Percentiles rank a stretch among this genome's conserved stretches.
Conservation (phyloP, 2,113 vertebrate species). For the Lonchura striata region DNA sequence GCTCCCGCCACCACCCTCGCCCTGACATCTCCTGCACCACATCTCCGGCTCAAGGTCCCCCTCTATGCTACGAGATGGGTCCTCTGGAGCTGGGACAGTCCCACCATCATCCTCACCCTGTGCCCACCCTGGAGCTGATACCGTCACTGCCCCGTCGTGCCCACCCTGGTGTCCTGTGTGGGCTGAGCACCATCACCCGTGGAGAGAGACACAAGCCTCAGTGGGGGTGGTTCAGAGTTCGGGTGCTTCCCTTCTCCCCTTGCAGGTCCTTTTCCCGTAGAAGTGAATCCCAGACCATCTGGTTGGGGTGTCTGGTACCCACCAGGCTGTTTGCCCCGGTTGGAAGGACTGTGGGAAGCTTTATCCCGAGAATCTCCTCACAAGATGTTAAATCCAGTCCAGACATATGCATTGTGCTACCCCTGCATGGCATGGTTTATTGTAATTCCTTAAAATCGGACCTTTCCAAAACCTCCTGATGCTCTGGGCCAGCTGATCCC, state of each 20-base stretch:
- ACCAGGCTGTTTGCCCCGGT: background rate
- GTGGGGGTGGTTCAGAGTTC: background rate
- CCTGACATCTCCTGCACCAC: background rate
- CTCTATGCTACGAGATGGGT: fast-evolving
- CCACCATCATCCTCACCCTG: too few relatives aligned
- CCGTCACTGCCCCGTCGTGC: background rate
- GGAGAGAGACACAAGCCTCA: background rate
- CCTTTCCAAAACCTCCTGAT: background rate
- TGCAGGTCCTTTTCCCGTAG: background rate
- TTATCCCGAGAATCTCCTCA: background rate
- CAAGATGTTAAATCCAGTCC: background rate
- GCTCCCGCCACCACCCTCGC: background rate
- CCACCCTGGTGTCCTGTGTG: background rate
- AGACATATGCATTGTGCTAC: fast-evolving
- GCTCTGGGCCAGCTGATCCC: background rate
- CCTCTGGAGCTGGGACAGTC: background rate
- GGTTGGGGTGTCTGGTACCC: background rate
- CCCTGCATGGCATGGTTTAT: background rate
- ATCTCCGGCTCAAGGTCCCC: background rate
- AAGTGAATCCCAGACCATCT: background rate
- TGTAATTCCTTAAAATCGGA: background rate
- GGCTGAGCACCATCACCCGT: background rate
- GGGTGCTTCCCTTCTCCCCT: background rate
- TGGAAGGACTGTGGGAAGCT: background rate
- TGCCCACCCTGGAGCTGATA: background rate